A percentile compares a stretch with the other conserved stretches of the same genome.
These are phyloP conservation scores for Digitonthophagus gazella DNA, from an alignment of 2,888 invertebrate species.

Conservation along the genomic window DNA sequence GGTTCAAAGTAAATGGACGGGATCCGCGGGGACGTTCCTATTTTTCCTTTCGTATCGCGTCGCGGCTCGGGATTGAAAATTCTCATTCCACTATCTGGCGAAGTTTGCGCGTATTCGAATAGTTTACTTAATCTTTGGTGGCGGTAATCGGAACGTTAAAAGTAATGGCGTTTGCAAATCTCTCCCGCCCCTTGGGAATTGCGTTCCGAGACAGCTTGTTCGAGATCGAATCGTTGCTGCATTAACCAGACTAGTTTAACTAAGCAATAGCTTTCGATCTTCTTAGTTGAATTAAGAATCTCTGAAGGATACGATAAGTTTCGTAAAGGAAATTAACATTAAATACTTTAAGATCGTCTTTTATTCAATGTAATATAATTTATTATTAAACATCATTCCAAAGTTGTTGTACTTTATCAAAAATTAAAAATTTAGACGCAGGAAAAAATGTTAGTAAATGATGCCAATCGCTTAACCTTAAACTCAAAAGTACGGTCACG, in stretches of 20 bases:
- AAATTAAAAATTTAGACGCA: constrained; percentile 32
- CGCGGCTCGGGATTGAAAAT: neutral
- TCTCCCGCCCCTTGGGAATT: neutral
- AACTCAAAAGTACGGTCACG: constrained; percentile 31
- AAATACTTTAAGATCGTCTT: too few relatives aligned
- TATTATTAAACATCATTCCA: constrained; percentile 16
- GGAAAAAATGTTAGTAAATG: constrained; percentile 33
- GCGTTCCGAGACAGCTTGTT: neutral
- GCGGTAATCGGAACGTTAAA: neutral
- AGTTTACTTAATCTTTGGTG: neutral
- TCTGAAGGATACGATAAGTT: neutral
- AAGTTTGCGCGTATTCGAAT: neutral
- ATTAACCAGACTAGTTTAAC: neutral
- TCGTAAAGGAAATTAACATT: neutral
- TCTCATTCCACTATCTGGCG: neutral
- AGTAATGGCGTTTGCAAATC: neutral
- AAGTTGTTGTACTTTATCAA: constrained; percentile 25
- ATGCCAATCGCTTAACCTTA: constrained; percentile 31
- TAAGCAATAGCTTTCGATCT: neutral
- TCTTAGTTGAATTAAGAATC: neutral
- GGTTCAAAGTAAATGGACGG: neutral
- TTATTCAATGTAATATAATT: too few relatives aligned
- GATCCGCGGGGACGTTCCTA: neutral
- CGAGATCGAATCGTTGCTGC: neutral
- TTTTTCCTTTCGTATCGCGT: neutral